Evolutionary conservation across 2,113 vertebrate species (phyloP).

Genomic region (Phoenicopterus ruber): DNA sequence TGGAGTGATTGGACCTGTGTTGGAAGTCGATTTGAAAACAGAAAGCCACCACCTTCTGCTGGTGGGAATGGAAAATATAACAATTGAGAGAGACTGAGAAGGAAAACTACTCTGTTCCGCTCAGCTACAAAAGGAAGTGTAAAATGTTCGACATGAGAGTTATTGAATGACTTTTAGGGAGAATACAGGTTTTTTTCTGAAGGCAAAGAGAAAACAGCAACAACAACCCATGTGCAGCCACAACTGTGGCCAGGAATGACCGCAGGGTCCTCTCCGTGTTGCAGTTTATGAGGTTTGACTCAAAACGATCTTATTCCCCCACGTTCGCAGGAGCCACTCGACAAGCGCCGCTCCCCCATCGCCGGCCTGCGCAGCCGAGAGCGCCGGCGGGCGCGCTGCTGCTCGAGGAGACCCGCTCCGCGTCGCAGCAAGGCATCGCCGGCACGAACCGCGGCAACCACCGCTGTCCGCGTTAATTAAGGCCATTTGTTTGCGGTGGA

Average conservation of each 20-base stretch:
- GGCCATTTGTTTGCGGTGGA: background rate
- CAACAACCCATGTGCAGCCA: background rate
- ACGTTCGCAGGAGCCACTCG: accelerated
- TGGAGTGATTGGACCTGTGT: background rate
- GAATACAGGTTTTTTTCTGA: background rate
- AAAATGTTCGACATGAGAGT: accelerated
- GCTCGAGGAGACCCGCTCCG: accelerated
- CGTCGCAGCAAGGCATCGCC: background rate
- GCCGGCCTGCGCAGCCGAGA: background rate
- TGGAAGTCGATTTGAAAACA: background rate
- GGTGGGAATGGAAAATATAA: background rate
- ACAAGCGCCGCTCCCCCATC: accelerated
- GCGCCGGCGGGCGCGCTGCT: accelerated
- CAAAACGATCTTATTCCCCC: too few species aligned
- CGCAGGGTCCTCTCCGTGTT: accelerated
- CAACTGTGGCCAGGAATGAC: background rate
- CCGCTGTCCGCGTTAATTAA: background rate
- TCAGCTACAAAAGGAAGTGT: background rate
- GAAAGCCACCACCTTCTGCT: background rate
- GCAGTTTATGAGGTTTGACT: background rate
- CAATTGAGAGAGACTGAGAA: background rate
- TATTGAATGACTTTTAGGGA: background rate
- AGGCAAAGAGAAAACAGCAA: background rate
- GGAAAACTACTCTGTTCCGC: background rate
- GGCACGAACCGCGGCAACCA: accelerated